Conservation (phyloP, 2,113 vertebrate genomes). For the Lichenostomus cassidix region DNA sequence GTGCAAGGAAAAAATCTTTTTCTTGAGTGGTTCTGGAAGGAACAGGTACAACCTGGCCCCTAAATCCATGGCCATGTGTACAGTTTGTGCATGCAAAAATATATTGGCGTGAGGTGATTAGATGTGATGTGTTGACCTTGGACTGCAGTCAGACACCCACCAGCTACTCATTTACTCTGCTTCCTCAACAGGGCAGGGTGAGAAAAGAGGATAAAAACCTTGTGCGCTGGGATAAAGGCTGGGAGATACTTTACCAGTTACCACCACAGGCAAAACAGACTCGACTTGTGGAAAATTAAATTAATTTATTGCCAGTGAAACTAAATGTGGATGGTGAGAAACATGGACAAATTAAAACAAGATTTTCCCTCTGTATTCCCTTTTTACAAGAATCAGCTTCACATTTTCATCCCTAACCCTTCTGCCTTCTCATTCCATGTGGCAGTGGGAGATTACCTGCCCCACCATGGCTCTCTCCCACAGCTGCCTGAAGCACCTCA, state of each 20-base stretch:
- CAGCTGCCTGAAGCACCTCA: rapidly evolving
- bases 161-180: background rate
- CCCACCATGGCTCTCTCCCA: background rate
- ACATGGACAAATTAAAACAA: background rate
- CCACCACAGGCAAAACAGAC: background rate
- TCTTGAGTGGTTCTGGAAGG: background rate
- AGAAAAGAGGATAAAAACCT: background rate
- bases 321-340: background rate
- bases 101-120: background rate
- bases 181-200: background rate
- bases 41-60: background rate
- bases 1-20: background rate
- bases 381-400: too few relatives aligned
- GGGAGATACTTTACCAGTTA: background rate
- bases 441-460: background rate
- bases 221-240: background rate
- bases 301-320: background rate
- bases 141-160: background rate
- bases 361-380: too few relatives aligned
- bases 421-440: too few relatives aligned
- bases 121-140: background rate
- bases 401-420: too few relatives aligned
- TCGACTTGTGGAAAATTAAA: background rate
- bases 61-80: background rate
- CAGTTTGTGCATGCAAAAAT: background rate